Evolutionary conservation across 2,888 invertebrate genomes (phyloP), one percentile per base, ranked within the genome.

Genomic region (Philaethria dido): DNA sequence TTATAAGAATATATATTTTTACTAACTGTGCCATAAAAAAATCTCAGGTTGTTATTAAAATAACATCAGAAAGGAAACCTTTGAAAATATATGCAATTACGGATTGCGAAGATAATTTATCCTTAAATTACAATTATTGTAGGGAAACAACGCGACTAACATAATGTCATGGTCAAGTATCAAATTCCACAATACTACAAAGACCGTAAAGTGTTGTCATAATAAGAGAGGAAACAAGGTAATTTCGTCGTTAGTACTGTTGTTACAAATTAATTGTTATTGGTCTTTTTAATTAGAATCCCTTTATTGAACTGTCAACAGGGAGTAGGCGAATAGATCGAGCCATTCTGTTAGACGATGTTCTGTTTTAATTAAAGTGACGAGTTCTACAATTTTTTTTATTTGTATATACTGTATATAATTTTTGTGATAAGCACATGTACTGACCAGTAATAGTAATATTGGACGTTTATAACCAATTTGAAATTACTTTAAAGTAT

Each of bases 321-420:
- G 77, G 78, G 71, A 74, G 73, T 71, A 78, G 74, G 73, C 67
- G 75, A 74, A 73, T 72, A 74, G 69, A 73, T 72, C 77, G 73
- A 72, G 70, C 72, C 74, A 68, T 74, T 72, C 75, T 73, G 71
- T 68, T 77, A 73, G 76, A 75, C 77, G 79, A 80, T 80, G 79
- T 80, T 81, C 80, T 75, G 80, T 84, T 89, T 89, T 89, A 89
- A 89, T 89, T 88, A 89, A 88, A 87, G 78, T 80, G 77, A 78
- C 79, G 75, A 77, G 72, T 74, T n/a, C n/a, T n/a, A n/a, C n/a
- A n/a, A n/a, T n/a, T n/a, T n/a, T n/a, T n/a, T n/a, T n/a, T n/a
- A n/a, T n/a, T n/a, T n/a, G n/a, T n/a, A n/a, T n/a, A n/a, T n/a
- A n/a, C n/a, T n/a, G n/a, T n/a, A n/a, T n/a, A n/a, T n/a, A 22